phyloP scores from a whole-genome alignment of 2,888 invertebrate genomes.

The Clanis bilineata region DNA sequence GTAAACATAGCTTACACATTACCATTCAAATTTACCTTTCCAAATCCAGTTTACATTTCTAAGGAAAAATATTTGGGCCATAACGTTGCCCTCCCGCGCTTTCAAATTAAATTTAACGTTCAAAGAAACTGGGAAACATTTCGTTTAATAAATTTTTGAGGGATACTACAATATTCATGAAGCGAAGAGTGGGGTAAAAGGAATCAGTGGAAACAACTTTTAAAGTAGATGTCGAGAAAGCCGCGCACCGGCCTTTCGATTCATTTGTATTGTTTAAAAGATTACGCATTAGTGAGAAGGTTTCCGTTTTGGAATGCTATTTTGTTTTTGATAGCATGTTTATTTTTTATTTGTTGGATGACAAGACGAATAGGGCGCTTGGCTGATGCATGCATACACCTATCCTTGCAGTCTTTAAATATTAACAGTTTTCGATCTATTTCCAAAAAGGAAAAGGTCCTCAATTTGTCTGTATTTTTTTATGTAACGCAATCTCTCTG shows the following conservation, averaged over 20 bases:
- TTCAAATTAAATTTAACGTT: constrained; percentile 44
- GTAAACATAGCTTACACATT: background rate
- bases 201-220: constrained; percentile 42
- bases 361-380: too few relatives aligned
- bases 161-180: constrained; percentile 47
- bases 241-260: constrained; percentile 21
- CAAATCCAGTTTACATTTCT: constrained; percentile 5
- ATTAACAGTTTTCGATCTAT: too few relatives aligned
- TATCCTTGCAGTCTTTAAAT: too few relatives aligned
- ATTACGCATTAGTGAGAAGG: background rate
- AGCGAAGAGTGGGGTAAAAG: constrained; percentile 37
- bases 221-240: constrained; percentile 21
- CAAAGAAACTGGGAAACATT: constrained; percentile 40
- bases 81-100: constrained; percentile 29
- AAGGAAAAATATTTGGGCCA: constrained; percentile 38
- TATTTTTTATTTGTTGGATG: too few relatives aligned
- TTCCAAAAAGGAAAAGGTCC: too few relatives aligned
- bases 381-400: too few relatives aligned
- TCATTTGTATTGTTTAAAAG: constrained; percentile 9
- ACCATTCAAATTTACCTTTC: constrained; percentile 3
- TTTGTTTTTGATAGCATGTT: background rate
- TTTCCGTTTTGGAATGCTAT: background rate
- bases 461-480: too few relatives aligned
- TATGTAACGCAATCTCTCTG: too few relatives aligned
- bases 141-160: constrained; percentile 46